These are phyloP conservation scores for Thalassarche chlororhynchos DNA, from an alignment of 2,113 vertebrate species.

Conservation along the genomic window DNA sequence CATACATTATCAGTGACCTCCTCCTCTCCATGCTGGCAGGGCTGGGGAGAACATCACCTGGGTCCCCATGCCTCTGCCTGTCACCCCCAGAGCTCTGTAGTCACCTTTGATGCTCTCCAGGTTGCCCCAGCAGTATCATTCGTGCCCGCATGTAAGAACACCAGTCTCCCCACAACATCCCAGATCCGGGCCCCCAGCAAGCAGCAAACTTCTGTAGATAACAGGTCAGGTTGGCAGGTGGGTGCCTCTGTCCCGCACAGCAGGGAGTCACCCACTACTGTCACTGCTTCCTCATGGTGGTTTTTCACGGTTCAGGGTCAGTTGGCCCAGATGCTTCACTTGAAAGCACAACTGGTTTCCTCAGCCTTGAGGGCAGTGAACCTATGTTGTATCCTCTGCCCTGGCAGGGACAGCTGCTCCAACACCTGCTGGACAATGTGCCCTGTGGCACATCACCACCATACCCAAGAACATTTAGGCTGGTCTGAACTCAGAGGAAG, in stretches of 20 bases:
- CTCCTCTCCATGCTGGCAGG: not conserved
- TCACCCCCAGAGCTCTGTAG: not conserved
- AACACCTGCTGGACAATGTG: not conserved
- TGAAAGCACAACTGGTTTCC: not conserved
- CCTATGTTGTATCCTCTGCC: not conserved
- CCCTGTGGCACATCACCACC: fast-evolving
- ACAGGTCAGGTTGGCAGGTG: too few species aligned
- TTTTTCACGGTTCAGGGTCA: not conserved
- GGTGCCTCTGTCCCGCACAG: not conserved
- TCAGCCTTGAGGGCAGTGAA: not conserved
- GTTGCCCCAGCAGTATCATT: not conserved
- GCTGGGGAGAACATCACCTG: not conserved
- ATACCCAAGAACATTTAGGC: not conserved
- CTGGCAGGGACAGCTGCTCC: not conserved
- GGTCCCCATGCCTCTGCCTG: too few species aligned
- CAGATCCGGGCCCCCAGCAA: fast-evolving
- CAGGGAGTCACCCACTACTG: too few species aligned
- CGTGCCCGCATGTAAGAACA: not conserved
- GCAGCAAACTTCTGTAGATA: not conserved
- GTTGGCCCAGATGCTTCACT: not conserved
- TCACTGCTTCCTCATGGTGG: not conserved
- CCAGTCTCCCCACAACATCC: not conserved
- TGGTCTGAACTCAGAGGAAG: not conserved
- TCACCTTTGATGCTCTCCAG: not conserved
- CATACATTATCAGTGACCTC: not conserved